These are phyloP conservation scores for Drosophila watanabei DNA, from an alignment of 1,140 invertebrate species.

Conservation along the genomic window DNA sequence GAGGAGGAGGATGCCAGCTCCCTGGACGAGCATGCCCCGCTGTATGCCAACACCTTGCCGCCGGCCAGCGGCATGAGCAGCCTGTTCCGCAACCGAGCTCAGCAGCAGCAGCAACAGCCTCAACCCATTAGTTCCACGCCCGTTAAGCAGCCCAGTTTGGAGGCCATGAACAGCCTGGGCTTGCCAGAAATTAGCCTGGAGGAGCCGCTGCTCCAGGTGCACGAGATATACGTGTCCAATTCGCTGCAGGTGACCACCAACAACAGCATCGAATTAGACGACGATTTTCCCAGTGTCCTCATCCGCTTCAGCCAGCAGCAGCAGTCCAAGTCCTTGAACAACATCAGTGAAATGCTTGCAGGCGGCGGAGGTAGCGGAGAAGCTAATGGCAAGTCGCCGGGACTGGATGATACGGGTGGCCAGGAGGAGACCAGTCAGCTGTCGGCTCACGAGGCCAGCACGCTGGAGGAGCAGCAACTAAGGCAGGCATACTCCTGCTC, in stretches of 20 bases:
- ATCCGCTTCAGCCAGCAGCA: constrained; percentile 72
- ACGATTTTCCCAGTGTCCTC: constrained; percentile 67
- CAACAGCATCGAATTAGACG: constrained; percentile 67
- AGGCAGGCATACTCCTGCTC: constrained; percentile 62
- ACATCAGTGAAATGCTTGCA: constrained; percentile 75
- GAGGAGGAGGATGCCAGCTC: constrained; percentile 69
- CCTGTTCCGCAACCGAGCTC: constrained; percentile 29
- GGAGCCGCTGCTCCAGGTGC: constrained; percentile 64
- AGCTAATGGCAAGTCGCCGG: neutral
- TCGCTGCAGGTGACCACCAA: constrained; percentile 78
- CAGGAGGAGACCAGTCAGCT: constrained; percentile 1
- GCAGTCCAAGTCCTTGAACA: constrained; percentile 82
- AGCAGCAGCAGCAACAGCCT: neutral
- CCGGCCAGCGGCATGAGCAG: constrained; percentile 41
- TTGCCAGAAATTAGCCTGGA: constrained; percentile 60
- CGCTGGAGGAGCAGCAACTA: constrained; percentile 45
- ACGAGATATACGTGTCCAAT: constrained; percentile 81
- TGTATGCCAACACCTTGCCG: constrained; percentile 77
- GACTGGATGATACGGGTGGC: neutral
- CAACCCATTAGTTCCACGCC: constrained; percentile 59
- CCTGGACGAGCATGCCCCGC: constrained; percentile 63
- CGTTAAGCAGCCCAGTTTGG: constrained; percentile 65
- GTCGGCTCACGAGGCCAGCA: constrained; percentile 3
- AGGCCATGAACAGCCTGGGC: constrained; percentile 83
- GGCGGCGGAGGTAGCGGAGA: neutral